Conservation (phyloP, 2,113 vertebrate species). For the Xiphophorus hellerii region DNA sequence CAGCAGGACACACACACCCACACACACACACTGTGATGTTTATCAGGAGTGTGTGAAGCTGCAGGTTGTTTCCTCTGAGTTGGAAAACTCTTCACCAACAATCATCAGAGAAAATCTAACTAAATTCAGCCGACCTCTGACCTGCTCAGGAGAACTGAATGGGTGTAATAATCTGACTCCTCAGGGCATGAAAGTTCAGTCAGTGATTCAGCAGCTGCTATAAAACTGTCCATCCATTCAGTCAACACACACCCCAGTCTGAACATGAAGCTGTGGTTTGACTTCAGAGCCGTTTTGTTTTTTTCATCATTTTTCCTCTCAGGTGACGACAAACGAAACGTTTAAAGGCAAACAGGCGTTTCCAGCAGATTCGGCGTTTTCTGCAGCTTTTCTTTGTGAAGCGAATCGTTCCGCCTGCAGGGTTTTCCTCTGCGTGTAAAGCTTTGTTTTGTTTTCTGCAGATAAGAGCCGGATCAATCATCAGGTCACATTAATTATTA, state of each 20-base stretch:
- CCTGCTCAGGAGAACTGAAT: background rate
- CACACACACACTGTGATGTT: too few relatives aligned
- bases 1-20: background rate
- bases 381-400: background rate
- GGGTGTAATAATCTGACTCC: background rate
- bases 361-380: background rate
- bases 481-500: conserved; percentile 44
- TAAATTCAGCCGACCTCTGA: background rate
- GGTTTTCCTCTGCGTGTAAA: background rate
- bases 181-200: background rate
- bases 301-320: background rate
- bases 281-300: background rate
- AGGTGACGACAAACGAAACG: background rate
- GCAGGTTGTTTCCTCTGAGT: too few relatives aligned
- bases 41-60: too few relatives aligned
- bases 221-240: background rate
- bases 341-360: background rate
- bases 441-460: background rate
- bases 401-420: background rate
- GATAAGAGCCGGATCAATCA: background rate
- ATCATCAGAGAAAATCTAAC: background rate
- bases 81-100: background rate
- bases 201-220: too few relatives aligned
- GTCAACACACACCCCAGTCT: background rate
- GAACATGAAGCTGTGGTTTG: background rate